Percentiles rank a stretch among this genome's conserved stretches.
phyloP scores from a whole-genome alignment of 2,888 invertebrate genomes.

The Gandaritis pyraliata region DNA sequence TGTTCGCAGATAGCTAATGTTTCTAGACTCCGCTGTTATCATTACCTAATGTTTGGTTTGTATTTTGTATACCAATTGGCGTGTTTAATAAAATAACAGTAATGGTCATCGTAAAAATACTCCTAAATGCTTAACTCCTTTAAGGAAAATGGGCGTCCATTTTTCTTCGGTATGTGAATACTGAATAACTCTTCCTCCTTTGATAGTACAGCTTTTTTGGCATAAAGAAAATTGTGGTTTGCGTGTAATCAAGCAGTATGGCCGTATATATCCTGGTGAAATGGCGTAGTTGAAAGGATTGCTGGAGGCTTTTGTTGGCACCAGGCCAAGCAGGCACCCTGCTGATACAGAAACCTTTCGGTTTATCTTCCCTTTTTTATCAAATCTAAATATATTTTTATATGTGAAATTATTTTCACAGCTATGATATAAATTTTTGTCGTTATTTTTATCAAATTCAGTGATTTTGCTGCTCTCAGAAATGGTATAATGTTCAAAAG shows the following conservation, averaged over 20 bases:
- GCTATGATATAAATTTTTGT: too few relatives aligned
- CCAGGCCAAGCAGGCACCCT: conserved; percentile 32
- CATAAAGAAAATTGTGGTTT: conserved; percentile 33
- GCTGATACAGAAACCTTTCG: conserved; percentile 31
- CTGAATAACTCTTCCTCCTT: conserved; percentile 22
- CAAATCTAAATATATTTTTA: background rate
- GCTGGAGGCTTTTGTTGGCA: conserved; percentile 32
- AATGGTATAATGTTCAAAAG: too few relatives aligned
- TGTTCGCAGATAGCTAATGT: conserved; percentile 13
- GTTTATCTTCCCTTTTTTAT: conserved; percentile 24
- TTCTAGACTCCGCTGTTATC: conserved; percentile 22
- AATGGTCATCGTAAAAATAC: background rate
- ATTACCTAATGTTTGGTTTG: conserved; percentile 11
- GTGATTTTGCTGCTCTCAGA: too few relatives aligned
- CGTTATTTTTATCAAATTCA: too few relatives aligned
- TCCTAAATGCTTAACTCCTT: background rate
- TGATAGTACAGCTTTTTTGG: conserved; percentile 17
- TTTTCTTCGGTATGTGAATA: background rate
- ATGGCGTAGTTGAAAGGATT: conserved; percentile 38
- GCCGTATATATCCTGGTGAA: conserved; percentile 30
- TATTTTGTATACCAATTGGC: conserved; percentile 13
- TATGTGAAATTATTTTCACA: too few relatives aligned
- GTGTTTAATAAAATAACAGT: background rate
- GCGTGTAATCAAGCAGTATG: conserved; percentile 36
- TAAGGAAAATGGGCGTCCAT: background rate